Base-by-base conservation (phyloP, 2,113 vertebrate species). In the Lethenteron camtschaticum region DNA sequence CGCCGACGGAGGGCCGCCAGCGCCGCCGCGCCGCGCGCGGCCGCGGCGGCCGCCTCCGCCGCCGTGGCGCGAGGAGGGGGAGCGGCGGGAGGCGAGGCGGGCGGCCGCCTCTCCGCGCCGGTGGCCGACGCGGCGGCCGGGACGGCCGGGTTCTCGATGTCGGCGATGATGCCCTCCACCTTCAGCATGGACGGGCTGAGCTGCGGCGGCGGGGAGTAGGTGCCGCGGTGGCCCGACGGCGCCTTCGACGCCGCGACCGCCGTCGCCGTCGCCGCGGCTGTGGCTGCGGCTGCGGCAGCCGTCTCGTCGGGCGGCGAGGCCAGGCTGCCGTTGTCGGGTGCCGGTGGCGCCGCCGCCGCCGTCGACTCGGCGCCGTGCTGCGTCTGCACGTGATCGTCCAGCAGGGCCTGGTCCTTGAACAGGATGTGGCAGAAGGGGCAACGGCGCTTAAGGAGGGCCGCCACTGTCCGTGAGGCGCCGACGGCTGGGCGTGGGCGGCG, bases 391-490 rank as follows among this genome's bases (percentile, higher is more conserved):
- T 66, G 63, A 66, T 66, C 63, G 24, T 66, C 63, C 63, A 66
- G 63, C 63, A 66, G 24, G 63, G n/a, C 63, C 63, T 66, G 63
- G 24, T 66, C 63, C 63, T 66, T 66, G 63, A 66, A 66, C n/a
- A 66, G 8, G 10, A 66, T 66, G n/a, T 20, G n/a, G 24, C 63
- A 66, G 10, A 66, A 66, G n/a, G 63, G 63, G 63, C 63, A 66
- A 20, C 63, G 63, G 24, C 63, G 63, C 24, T 66, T 66, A 5
- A 41, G 41, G 41, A 41, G 41, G 41, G 41, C 41, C 41, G 41
- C 41, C 41, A 41, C 41, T 41, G 41, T 41, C 41, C 41, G 41
- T 41, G 41, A 41, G 41, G 41, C 41, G 41, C 41, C 10, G 63
- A 66, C 63, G 24, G 63, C 63, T 66, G 63, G 41, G 41, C 41